Base-by-base conservation (phyloP, 2,888 invertebrate species). In the Limnephilus auricula region DNA sequence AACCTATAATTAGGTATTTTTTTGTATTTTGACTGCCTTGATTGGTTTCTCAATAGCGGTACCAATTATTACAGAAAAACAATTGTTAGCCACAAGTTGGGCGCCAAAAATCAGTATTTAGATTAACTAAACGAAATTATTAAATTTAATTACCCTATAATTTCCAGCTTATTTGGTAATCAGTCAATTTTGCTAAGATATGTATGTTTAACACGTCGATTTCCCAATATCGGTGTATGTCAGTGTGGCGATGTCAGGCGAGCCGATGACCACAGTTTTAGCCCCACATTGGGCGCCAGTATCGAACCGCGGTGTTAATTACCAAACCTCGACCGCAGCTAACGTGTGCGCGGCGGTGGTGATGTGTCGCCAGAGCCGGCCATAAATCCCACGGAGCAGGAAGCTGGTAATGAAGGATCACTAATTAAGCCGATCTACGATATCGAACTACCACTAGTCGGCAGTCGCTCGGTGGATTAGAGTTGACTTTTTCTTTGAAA, bases 71-170 rank as follows among this genome's bases (percentile, higher is more conserved):
- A 79, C 3, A 65, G 6, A 65, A 25, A 25, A 9, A 25, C n/a
- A n/a, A n/a, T 9, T n/a, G 25, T 0, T 9, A 65, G 25, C n/a
- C 65, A 25, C 25, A 25, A 6, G 9, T 65, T 65, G 65, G 9
- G n/a, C 65, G 65, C 9, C 65, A 65, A 65, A 65, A 65, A 25
- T 9, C 25, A 9, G 25, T 25, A 25, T n/a, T 1, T 65, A 3
- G 2, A 2, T 0, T 50, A 9, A 1, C 25, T 0, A 65, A 25
- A 2, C 6, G n/a, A n/a, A n/a, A n/a, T n/a, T n/a, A n/a, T n/a
- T 25, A 9, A 65, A 25, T 3, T 65, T n/a, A 65, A 25, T 65
- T 65, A 9, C 9, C 2, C 6, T 25, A 9, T 0, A 25, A 6
- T 65, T 65, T 25, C 65, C 25, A 6, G 25, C 0, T 25, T 65